phyloP scores from a whole-genome alignment of 92 coral and sea anemone species.

The Zoanthus gigantus region DNA sequence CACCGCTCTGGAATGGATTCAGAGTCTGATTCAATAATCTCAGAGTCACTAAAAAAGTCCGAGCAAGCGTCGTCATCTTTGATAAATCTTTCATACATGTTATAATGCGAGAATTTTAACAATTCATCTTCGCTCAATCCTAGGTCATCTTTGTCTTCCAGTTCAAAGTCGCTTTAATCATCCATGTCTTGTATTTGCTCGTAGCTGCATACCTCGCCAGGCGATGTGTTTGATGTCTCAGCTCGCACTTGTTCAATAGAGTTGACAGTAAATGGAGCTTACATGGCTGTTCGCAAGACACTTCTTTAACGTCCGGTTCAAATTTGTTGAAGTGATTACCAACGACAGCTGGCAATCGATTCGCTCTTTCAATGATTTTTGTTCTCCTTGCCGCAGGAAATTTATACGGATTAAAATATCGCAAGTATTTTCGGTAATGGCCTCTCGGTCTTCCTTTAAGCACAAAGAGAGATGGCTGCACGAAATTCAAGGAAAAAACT shows the following conservation, averaged over 20 bases:
- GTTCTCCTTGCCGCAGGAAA: constrained; percentile 52
- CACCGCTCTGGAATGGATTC: constrained; percentile 36
- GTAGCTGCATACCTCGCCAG: constrained; percentile 20
- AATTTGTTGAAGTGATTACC: constrained; percentile 12
- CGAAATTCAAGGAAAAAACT: constrained; percentile 54
- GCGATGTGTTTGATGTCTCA: constrained; percentile 21
- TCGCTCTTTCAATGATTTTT: constrained; percentile 19
- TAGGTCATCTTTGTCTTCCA: constrained; percentile 40
- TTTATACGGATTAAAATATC: constrained; percentile 49
- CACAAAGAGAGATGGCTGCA: constrained; percentile 51
- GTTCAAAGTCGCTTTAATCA: constrained; percentile 24
- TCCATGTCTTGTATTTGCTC: constrained; percentile 41
- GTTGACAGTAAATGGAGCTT: constrained; percentile 39
- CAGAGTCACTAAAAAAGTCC: constrained; percentile 46
- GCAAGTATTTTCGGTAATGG: constrained; percentile 41
- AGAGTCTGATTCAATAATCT: constrained; percentile 33
- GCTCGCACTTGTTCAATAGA: constrained; percentile 2
- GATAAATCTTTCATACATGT: constrained; percentile 36
- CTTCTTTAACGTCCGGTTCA: constrained; percentile 27
- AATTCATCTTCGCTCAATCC: background rate
- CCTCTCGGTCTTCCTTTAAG: constrained; percentile 39
- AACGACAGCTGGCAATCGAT: constrained; percentile 24
- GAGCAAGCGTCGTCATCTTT: constrained; percentile 52
- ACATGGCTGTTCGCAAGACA: constrained; percentile 25
- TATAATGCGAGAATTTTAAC: background rate